These are phyloP conservation scores for Ennomos quercinarius DNA, from an alignment of 2,888 invertebrate species.

Conservation along the genomic window DNA sequence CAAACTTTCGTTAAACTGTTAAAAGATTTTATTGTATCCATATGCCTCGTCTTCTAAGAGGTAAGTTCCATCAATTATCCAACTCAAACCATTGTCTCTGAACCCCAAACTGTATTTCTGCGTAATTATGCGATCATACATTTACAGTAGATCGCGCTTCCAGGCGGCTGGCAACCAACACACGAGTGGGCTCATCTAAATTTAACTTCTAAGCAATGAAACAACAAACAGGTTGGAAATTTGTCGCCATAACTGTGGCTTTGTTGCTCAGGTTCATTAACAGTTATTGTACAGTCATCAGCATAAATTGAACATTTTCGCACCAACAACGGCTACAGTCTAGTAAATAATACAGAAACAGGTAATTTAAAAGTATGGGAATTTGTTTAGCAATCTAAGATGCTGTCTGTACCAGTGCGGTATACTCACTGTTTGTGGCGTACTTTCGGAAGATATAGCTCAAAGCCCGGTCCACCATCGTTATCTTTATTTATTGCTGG, in stretches of 20 bases:
- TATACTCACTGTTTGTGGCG: slow-evolving; percentile 54
- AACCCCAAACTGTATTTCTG: slow-evolving; percentile 9
- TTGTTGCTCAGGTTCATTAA: slow-evolving; percentile 37
- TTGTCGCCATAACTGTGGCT: slow-evolving; percentile 15
- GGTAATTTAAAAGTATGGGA: too few relatives aligned
- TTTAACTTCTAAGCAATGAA: slow-evolving; percentile 9
- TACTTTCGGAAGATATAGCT: slow-evolving; percentile 61
- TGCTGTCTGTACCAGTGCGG: too few relatives aligned
- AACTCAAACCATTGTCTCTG: slow-evolving; percentile 32
- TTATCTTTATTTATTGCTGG: slow-evolving; percentile 59
- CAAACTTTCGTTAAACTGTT: too few relatives aligned
- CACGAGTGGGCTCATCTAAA: slow-evolving; percentile 2
- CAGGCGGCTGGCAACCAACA: slow-evolving; percentile 8
- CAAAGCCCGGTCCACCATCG: slow-evolving; percentile 66
- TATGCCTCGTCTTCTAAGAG: background rate
- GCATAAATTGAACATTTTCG: background rate
- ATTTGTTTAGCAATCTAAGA: too few relatives aligned
- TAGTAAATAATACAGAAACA: too few relatives aligned
- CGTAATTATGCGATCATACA: slow-evolving; percentile 16
- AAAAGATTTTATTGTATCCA: too few relatives aligned
- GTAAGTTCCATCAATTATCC: slow-evolving; percentile 40
- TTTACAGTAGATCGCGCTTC: slow-evolving; percentile 8
- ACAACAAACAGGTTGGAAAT: slow-evolving; percentile 7
- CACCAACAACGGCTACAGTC: too few relatives aligned
- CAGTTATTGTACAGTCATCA: slow-evolving; percentile 2